Evolutionary conservation across 2,113 vertebrate genomes (phyloP), one percentile per base, ranked within the genome.

Genomic region (Bettongia penicillata): DNA sequence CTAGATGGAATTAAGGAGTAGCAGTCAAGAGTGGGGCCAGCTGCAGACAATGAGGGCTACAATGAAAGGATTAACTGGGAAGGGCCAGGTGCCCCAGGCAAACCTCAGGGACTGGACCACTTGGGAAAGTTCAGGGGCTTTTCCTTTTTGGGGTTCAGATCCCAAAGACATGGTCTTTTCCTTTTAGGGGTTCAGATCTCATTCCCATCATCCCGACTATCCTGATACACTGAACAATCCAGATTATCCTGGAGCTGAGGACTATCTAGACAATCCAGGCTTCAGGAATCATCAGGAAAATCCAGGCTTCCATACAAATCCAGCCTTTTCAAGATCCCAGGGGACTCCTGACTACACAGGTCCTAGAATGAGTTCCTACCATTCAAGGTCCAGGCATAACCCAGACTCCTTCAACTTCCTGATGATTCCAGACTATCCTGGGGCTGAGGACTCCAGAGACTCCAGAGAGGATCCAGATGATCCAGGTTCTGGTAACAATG

Each of bases 391-490:
- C 50, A 61, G n/a, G 22, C 43, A 90, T 90, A 51, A 94, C 3
- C 93, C 90, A 24, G 92, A 91, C 14, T 93, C 95, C 51, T 37
- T 49, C 31, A 51, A 14, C n/a, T 91, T n/a, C 48, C 95, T 50
- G 9, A 11, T 0, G 5, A 68, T 92, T 50, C 19, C 51, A 90
- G 89, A 90, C 28, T 61, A 95, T 51, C 12, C 77, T 93, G 77
- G 77, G 91, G 51, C 84, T 53, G 0, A 51, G 48, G 93, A 91
- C 43, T 91, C 92, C 50, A 23, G 25, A 52, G 47, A 6, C n/a
- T 90, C 94, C 50, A 96, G 97, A 95, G 90, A 2, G 92, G 55
- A 95, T 53, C 51, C 92, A 93, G 92, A 51, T 93, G 77, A 92
- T 93, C 61, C n/a, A 26, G 4, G 53, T 31, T 89, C 91, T 55